Evolutionary conservation across 2,797 vertebrate species (phyloP).

Genomic region (Adelosebastes latens): DNA sequence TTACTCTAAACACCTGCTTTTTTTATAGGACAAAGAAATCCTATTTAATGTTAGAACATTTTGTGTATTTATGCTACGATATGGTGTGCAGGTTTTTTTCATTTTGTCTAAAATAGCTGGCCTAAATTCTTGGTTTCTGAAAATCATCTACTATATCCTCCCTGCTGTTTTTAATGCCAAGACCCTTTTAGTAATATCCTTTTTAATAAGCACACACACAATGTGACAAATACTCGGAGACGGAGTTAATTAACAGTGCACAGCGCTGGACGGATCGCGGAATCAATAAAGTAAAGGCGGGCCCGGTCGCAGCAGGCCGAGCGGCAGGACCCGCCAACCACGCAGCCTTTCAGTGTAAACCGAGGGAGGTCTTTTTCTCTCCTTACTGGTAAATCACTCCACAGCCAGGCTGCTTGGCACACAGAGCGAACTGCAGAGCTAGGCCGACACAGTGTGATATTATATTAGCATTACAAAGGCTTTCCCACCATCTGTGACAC

Average conservation of each 20-base stretch:
- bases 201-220: slow-evolving; percentile 67
- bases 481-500: slow-evolving; percentile 86
- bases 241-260: slow-evolving; percentile 79
- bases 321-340: slow-evolving; percentile 72
- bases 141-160: slow-evolving; percentile 30
- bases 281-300: slow-evolving; percentile 78
- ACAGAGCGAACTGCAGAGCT: slow-evolving; percentile 77
- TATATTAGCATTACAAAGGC: slow-evolving; percentile 88
- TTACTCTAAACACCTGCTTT: slow-evolving; percentile 11
- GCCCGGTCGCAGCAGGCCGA: slow-evolving; percentile 68
- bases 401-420: slow-evolving; percentile 78
- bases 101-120: slow-evolving; percentile 13
- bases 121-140: slow-evolving; percentile 13
- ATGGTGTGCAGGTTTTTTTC: neutral
- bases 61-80: neutral
- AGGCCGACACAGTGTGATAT: slow-evolving; percentile 85
- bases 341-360: slow-evolving; percentile 77
- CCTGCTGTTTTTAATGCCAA: slow-evolving; percentile 49
- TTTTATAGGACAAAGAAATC: neutral
- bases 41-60: neutral
- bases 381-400: slow-evolving; percentile 82
- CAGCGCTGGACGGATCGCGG: slow-evolving; percentile 56
- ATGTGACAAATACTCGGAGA: slow-evolving; percentile 65
- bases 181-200: slow-evolving; percentile 58
- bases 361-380: slow-evolving; percentile 80